Conservation (phyloP, 2,888 invertebrate species). For the Habroteleia sp. region DNA sequence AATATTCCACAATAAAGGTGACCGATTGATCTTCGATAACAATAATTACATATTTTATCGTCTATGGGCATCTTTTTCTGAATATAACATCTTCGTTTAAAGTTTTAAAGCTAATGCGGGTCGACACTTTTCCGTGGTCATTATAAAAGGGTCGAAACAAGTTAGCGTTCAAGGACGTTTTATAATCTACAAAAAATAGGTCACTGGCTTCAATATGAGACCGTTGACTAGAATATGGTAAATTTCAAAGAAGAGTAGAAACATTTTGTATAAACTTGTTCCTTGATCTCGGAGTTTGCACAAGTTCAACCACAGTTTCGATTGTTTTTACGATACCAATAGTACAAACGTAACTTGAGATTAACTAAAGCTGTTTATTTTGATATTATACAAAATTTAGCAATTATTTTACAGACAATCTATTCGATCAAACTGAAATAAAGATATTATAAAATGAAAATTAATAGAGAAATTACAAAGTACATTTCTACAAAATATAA, state of each 20-base stretch:
- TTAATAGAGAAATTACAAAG: no score
- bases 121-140: conserved; percentile 32
- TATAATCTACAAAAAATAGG: conserved; percentile 52
- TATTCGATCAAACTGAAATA: no score
- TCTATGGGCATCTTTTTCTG: conserved; percentile 1
- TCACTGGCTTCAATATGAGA: conserved; percentile 36
- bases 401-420: no score
- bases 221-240: conserved; percentile 23
- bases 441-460: no score
- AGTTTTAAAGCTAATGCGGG: conserved; percentile 46
- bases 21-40: conserved; percentile 18
- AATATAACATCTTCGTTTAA: conserved; percentile 43
- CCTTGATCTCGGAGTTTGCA: no score
- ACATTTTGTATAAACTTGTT: conserved; percentile 11
- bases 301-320: no score
- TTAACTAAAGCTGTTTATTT: no score
- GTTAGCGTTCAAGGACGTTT: conserved; percentile 58
- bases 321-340: no score
- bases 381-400: no score
- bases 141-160: conserved; percentile 45
- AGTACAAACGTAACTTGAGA: no score
- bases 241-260: conserved; percentile 34
- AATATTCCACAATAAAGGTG: conserved; percentile 22
- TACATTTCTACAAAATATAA: no score
- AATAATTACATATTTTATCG: conserved; percentile 41